Conservation (phyloP, 2,888 invertebrate genomes). For the Drosophila helvetica region DNA sequence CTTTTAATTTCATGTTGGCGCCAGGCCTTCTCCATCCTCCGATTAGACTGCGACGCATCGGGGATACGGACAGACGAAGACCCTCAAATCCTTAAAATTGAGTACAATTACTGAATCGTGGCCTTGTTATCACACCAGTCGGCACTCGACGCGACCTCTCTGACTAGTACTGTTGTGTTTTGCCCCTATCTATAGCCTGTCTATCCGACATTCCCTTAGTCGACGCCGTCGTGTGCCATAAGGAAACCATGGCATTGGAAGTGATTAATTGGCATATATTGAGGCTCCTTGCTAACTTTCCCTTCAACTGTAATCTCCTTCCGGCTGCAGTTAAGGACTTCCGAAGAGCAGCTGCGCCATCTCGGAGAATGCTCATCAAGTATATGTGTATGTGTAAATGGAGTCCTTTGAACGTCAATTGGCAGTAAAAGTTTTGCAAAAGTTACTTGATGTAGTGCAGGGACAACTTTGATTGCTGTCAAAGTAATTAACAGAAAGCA, state of each 20-base stretch:
- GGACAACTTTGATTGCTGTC: constrained; percentile 8
- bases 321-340: constrained; percentile 6
- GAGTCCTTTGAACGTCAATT: neutral
- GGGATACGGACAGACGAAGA: too few relatives aligned
- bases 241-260: constrained; percentile 35
- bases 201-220: too few relatives aligned
- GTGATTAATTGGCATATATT: constrained; percentile 51
- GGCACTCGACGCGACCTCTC: constrained; percentile 1
- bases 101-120: constrained; percentile 14
- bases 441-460: constrained; percentile 1
- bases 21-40: constrained; percentile 31
- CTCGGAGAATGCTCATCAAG: neutral
- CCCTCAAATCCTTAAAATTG: constrained; percentile 6
- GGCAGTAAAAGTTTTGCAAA: constrained; percentile 7
- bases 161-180: neutral
- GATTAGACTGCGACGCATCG: neutral
- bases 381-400: neutral
- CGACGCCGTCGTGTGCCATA: constrained; percentile 18
- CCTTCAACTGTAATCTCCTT: neutral
- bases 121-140: constrained; percentile 4
- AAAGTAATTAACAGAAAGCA: constrained; percentile 5
- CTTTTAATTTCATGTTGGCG: constrained; percentile 57
- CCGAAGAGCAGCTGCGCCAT: neutral
- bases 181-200: constrained; percentile 8
- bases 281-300: constrained; percentile 23